phyloP scores from a whole-genome alignment of 2,113 vertebrate species.

The Emydura subglobosa region DNA sequence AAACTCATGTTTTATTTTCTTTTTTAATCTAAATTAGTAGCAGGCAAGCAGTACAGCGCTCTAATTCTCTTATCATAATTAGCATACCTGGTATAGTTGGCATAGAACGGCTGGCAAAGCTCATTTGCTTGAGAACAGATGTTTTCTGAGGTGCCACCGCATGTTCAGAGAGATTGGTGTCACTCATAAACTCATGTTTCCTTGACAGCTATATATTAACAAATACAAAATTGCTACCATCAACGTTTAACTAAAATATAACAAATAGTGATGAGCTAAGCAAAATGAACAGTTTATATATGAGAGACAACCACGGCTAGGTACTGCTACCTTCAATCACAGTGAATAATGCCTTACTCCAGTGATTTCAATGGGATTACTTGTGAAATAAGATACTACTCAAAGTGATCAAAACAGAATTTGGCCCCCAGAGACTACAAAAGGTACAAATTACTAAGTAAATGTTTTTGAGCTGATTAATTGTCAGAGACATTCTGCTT shows the following conservation, averaged over 20 bases:
- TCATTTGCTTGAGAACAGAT: constrained; percentile 84
- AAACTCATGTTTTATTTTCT: background rate
- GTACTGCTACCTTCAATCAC: background rate
- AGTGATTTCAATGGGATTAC: background rate
- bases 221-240: background rate
- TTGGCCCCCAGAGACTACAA: background rate
- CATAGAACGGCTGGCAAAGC: constrained; percentile 90
- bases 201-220: constrained; percentile 87
- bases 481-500: background rate
- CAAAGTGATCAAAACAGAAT: background rate
- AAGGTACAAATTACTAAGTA: background rate
- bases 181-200: constrained; percentile 96
- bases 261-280: background rate
- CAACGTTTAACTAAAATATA: background rate
- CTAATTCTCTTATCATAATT: background rate
- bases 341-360: background rate
- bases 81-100: constrained; percentile 92
- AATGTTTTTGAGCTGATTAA: background rate
- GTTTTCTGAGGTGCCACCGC: constrained; percentile 68
- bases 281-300: background rate
- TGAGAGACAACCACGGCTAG: background rate
- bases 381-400: background rate
- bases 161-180: constrained; percentile 93
- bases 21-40: background rate
- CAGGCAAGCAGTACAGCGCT: background rate